Conservation (phyloP, 2,888 invertebrate species). For the Endomychus coccineus region DNA sequence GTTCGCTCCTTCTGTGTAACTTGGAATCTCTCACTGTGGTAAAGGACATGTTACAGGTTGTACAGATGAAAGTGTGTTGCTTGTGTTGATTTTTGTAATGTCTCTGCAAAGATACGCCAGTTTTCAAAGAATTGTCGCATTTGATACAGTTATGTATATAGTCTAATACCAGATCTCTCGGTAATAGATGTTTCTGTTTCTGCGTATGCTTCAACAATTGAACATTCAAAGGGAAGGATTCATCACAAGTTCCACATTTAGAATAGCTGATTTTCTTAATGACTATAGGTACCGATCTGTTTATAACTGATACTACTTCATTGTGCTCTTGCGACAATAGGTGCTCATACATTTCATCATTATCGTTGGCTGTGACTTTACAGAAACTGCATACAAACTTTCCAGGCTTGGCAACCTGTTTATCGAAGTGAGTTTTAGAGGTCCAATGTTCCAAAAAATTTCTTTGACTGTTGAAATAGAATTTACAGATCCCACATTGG, state of each 20-base stretch:
- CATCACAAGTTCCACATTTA: constrained; percentile 59
- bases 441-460: constrained; percentile 69
- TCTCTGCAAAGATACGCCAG: constrained; percentile 58
- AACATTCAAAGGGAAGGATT: constrained; percentile 66
- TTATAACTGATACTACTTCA: constrained; percentile 67
- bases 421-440: constrained; percentile 53
- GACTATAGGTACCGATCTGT: constrained; percentile 72
- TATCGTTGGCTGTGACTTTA: constrained; percentile 57
- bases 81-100: constrained; percentile 58
- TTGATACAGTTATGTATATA: constrained; percentile 53
- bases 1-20: constrained; percentile 56
- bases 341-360: constrained; percentile 61
- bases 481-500: constrained; percentile 77
- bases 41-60: constrained; percentile 60
- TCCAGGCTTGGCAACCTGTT: constrained; percentile 49
- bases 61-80: constrained; percentile 56
- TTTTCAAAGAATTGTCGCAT: constrained; percentile 55
- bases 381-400: constrained; percentile 68
- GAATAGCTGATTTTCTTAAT: constrained; percentile 60
- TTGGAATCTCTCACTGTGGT: constrained; percentile 53
- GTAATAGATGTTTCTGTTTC: constrained; percentile 39
- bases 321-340: constrained; percentile 58
- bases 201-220: constrained; percentile 59
- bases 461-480: constrained; percentile 71
- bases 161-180: constrained; percentile 43